Evolutionary conservation across 2,888 invertebrate genomes (phyloP).

Genomic region (Zhuqinia jingwanae): DNA sequence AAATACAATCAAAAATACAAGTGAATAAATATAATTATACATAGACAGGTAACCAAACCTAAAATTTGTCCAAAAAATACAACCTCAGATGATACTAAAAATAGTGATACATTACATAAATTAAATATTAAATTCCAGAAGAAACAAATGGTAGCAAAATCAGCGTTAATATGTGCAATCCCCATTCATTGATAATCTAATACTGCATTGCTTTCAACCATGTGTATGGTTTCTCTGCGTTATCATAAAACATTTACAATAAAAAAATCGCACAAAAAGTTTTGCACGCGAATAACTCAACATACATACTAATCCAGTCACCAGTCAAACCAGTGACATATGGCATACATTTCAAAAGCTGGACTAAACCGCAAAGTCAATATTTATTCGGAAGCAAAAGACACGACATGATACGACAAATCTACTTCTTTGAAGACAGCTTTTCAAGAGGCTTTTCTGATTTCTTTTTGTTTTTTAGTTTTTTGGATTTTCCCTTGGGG

Average conservation of each 20-base stretch:
- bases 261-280: background rate
- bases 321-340: background rate
- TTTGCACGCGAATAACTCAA: too few relatives aligned
- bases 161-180: background rate
- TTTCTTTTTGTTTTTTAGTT: constrained; percentile 51
- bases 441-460: constrained; percentile 52
- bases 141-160: too few relatives aligned
- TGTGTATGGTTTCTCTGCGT: background rate
- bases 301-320: too few relatives aligned
- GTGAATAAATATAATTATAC: too few relatives aligned
- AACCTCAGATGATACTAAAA: too few relatives aligned
- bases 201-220: constrained; percentile 49
- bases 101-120: too few relatives aligned
- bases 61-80: too few relatives aligned
- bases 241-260: background rate
- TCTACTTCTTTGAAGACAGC: constrained; percentile 44
- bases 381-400: background rate
- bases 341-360: background rate
- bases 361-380: background rate
- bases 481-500: constrained; percentile 49
- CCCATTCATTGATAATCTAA: constrained; percentile 1
- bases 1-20: too few relatives aligned
- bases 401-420: background rate
- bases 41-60: too few relatives aligned
- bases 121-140: too few relatives aligned